Conservation (phyloP, 2,113 vertebrate species). For the Ahaetulla prasina region DNA sequence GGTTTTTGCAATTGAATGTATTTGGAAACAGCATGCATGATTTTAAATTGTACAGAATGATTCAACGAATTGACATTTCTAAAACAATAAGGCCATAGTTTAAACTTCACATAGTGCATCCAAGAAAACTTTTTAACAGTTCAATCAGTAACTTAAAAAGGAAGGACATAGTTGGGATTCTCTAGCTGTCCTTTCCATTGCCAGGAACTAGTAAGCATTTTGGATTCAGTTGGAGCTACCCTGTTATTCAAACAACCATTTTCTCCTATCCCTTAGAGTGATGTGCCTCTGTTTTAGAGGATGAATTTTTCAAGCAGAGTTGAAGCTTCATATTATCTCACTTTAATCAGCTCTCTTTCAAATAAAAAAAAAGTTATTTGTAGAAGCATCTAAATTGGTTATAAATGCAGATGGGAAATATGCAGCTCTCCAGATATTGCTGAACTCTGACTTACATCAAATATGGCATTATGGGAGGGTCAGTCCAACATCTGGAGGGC, state of each 20-base stretch:
- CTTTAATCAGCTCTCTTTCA: background rate
- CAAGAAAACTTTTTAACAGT: background rate
- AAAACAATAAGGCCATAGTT: constrained; percentile 13
- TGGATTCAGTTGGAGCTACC: background rate
- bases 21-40: constrained; percentile 40
- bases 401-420: background rate
- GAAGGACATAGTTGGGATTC: too few species aligned
- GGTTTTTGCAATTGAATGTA: constrained; percentile 20
- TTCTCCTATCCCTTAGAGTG: background rate
- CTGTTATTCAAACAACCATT: background rate
- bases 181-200: background rate
- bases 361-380: background rate
- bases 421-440: background rate
- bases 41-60: background rate
- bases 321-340: background rate
- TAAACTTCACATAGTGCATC: background rate
- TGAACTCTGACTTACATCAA: background rate
- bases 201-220: background rate
- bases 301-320: background rate
- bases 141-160: background rate
- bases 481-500: background rate
- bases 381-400: background rate
- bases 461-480: background rate
- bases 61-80: background rate
- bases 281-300: background rate